Evolutionary conservation across 2,113 vertebrate species (phyloP).

Genomic region (Oryzias melastigma): DNA sequence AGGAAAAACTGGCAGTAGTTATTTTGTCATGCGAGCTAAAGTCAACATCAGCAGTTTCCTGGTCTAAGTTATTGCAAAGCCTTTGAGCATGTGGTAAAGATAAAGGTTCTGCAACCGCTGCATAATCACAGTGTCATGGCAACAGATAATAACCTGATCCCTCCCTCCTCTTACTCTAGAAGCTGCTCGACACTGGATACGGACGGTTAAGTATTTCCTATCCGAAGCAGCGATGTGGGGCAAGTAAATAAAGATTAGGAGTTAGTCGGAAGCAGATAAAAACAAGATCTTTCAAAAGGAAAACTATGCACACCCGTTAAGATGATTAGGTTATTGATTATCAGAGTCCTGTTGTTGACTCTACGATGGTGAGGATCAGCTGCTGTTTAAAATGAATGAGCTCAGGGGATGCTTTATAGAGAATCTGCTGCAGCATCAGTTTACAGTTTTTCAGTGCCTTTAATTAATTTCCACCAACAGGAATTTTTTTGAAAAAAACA

Average conservation of each 20-base stretch:
- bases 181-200: constrained; percentile 57
- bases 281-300: neutral
- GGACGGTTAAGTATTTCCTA: constrained; percentile 54
- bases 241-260: constrained; percentile 2
- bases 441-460: neutral
- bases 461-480: neutral
- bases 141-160: constrained; percentile 57
- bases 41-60: no score
- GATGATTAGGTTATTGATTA: no score
- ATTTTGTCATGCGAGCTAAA: no score
- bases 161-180: constrained; percentile 28
- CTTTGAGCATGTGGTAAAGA: no score
- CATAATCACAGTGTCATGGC: constrained; percentile 37
- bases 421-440: no score
- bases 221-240: constrained; percentile 21
- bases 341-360: neutral
- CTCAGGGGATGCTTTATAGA: constrained; percentile 6
- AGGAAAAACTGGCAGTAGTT: no score
- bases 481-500: no score
- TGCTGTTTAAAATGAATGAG: constrained; percentile 54
- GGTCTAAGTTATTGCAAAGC: no score
- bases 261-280: neutral
- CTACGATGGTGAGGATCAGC: constrained; percentile 2
- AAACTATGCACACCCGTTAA: neutral
- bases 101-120: neutral